Percentiles rank a stretch among this genome's conserved stretches.
Conservation (phyloP, 2,113 vertebrate species). For the Apus apus region DNA sequence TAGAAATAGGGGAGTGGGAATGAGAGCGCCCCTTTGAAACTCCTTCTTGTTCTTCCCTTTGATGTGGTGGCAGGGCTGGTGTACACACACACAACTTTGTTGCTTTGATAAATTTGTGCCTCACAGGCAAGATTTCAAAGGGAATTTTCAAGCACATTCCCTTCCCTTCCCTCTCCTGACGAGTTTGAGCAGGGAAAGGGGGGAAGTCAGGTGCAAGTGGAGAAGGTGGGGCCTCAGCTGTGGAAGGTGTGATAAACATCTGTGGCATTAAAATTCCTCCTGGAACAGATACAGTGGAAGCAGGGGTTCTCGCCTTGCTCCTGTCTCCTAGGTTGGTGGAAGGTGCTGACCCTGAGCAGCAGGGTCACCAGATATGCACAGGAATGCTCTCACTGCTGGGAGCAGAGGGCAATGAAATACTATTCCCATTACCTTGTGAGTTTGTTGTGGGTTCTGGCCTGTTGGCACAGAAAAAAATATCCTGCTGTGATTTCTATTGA, state of each 20-base stretch:
- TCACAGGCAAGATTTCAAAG: slow-evolving; percentile 71
- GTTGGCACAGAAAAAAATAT: not conserved
- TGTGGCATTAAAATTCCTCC: not conserved
- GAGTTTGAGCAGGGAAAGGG: not conserved
- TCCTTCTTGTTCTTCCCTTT: slow-evolving; percentile 48
- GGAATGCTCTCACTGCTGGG: not conserved
- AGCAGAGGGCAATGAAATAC: not conserved
- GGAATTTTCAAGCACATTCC: slow-evolving; percentile 65
- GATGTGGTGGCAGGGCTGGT: slow-evolving; percentile 50
- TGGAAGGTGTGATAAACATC: not conserved
- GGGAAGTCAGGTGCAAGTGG: not conserved
- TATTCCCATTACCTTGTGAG: not conserved
- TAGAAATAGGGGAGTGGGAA: not conserved
- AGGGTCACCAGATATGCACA: not conserved
- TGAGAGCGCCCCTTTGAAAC: slow-evolving; percentile 36
- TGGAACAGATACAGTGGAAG: not conserved
- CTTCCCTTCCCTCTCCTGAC: not conserved
- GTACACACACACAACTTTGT: not conserved
- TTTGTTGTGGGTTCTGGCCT: not conserved
- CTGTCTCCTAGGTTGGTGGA: not conserved
- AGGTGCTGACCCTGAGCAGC: not conserved
- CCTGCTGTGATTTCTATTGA: not conserved
- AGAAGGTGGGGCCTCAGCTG: not conserved
- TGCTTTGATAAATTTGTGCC: slow-evolving; percentile 70
- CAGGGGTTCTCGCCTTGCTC: not conserved